Conservation (phyloP, 1,140 invertebrate species). For the Lerema accius region DNA sequence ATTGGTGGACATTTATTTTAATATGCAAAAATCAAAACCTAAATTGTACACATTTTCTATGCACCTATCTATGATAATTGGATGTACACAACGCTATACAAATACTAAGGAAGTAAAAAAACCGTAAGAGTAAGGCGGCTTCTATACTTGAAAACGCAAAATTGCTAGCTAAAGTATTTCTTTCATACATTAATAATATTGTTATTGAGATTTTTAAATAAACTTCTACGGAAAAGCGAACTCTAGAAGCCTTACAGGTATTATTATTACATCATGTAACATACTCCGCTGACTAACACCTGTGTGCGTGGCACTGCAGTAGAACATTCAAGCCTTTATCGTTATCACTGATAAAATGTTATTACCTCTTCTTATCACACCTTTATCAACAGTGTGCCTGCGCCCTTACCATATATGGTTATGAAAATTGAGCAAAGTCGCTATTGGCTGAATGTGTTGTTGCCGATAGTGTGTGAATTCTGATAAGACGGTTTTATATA, state of each 20-base stretch:
- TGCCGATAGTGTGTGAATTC: conserved; percentile 65
- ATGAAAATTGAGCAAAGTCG: conserved; percentile 65
- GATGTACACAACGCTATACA: too few relatives aligned
- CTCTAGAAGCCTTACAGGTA: neutral
- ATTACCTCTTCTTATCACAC: conserved; percentile 57
- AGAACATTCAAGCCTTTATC: conserved; percentile 12
- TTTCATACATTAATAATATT: too few relatives aligned
- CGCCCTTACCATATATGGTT: conserved; percentile 77
- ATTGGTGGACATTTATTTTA: too few relatives aligned
- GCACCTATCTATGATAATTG: too few relatives aligned
- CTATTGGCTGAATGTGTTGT: conserved; percentile 69
- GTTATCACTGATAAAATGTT: conserved; percentile 53
- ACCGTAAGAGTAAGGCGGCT: too few relatives aligned
- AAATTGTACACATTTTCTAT: too few relatives aligned
- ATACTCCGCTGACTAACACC: conserved; percentile 7
- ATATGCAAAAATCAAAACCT: too few relatives aligned
- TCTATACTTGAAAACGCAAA: too few relatives aligned
- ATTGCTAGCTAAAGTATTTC: too few relatives aligned
- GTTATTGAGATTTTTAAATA: too few relatives aligned
- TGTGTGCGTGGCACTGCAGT: conserved; percentile 6
- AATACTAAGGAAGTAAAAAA: too few relatives aligned
- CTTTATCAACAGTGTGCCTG: conserved; percentile 62
- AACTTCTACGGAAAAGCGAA: too few relatives aligned
- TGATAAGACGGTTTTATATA: conserved; percentile 80
- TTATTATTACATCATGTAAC: conserved; percentile 4